phyloP scores from a whole-genome alignment of 2,888 invertebrate species.

The Pandemis heparana region DNA sequence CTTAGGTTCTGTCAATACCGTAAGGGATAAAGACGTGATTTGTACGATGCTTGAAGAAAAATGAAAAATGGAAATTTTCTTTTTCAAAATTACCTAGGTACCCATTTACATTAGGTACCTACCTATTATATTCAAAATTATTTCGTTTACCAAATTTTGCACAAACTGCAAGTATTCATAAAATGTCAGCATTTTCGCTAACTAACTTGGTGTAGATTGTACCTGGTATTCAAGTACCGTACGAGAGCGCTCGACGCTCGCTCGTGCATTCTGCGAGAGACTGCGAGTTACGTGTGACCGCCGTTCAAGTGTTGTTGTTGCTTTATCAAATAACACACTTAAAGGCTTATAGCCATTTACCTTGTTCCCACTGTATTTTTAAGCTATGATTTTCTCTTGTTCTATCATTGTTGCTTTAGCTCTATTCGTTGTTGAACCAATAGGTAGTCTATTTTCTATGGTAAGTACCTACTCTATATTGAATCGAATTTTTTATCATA shows the following conservation, averaged over 20 bases:
- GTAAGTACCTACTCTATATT: too few species aligned
- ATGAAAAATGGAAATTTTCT: too few species aligned
- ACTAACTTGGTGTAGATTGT: slow-evolving; percentile 13
- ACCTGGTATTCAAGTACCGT: slow-evolving; percentile 17
- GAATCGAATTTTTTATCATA: too few species aligned
- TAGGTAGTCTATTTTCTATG: too few species aligned
- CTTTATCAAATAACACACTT: slow-evolving; percentile 23
- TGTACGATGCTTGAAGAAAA: too few species aligned
- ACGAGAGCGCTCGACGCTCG: slow-evolving; percentile 12
- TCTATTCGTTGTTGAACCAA: too few species aligned
- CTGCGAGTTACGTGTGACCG: slow-evolving; percentile 30
- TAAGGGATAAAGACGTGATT: too few species aligned
- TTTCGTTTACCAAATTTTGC: background rate
- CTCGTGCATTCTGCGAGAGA: slow-evolving; percentile 18
- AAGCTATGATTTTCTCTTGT: background rate
- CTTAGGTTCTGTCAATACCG: too few species aligned
- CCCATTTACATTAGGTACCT: too few species aligned
- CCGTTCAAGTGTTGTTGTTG: slow-evolving; percentile 15
- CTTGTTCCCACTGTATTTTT: slow-evolving; percentile 2
- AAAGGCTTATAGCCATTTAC: background rate
- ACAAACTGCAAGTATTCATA: background rate
- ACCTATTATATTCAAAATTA: background rate
- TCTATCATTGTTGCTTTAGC: too few species aligned
- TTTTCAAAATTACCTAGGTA: too few species aligned
- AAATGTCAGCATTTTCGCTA: slow-evolving; percentile 19